Evolutionary conservation across 2,113 vertebrate genomes (phyloP).

Genomic region (Engraulis encrasicolus): DNA sequence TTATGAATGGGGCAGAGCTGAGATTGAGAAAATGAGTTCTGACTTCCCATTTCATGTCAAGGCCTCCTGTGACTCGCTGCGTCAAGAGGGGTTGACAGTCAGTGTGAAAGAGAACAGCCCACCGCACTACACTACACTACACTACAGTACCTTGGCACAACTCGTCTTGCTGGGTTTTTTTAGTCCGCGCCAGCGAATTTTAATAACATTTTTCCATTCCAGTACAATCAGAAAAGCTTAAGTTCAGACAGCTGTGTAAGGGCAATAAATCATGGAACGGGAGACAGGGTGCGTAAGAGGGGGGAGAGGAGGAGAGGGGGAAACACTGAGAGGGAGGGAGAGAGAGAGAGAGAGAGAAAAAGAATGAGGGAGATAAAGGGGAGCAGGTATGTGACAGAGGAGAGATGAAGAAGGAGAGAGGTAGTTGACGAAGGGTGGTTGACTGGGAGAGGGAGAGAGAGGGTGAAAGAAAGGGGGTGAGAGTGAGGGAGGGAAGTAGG

Average conservation of each 20-base stretch:
- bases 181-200: slow-evolving; percentile 43
- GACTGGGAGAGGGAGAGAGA: too few relatives aligned
- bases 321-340: background rate
- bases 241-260: slow-evolving; percentile 58
- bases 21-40: background rate
- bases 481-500: too few relatives aligned
- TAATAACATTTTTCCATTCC: slow-evolving; percentile 59
- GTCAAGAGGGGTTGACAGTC: background rate
- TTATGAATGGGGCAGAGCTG: background rate
- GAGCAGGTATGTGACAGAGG: slow-evolving; percentile 15
- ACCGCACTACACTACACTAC: too few relatives aligned
- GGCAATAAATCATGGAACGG: slow-evolving; percentile 63
- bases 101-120: background rate
- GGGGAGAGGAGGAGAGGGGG: background rate
- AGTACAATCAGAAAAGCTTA: slow-evolving; percentile 53
- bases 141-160: too few relatives aligned
- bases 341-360: background rate
- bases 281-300: background rate
- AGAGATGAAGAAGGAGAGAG: slow-evolving; percentile 3
- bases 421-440: too few relatives aligned
- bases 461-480: too few relatives aligned
- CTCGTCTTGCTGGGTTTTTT: background rate
- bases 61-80: background rate
- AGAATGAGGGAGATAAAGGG: too few relatives aligned
- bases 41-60: background rate